Evolutionary conservation across 2,888 invertebrate genomes (phyloP).

Genomic region (Drosophila ochracea): DNA sequence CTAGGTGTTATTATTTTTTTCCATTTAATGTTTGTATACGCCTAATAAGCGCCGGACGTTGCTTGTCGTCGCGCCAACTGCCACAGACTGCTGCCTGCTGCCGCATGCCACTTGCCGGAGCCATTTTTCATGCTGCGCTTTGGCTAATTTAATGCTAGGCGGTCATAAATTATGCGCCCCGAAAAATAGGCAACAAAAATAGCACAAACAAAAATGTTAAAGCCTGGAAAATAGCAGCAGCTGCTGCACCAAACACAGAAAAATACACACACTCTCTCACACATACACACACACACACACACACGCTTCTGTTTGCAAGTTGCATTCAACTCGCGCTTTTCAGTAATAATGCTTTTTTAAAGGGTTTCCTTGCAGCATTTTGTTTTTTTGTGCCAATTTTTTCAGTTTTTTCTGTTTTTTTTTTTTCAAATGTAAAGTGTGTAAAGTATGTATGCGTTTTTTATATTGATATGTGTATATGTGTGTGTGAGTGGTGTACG

Average conservation of each 20-base stretch:
- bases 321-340: constrained; percentile 74
- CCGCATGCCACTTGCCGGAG: constrained; percentile 55
- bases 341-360: constrained; percentile 65
- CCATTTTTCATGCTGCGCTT: constrained; percentile 81
- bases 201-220: constrained; percentile 47
- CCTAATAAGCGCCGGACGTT: constrained; percentile 77
- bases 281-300: constrained; percentile 13
- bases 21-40: constrained; percentile 28
- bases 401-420: constrained; percentile 47
- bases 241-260: constrained; percentile 57
- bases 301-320: constrained; percentile 46
- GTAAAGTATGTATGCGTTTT: constrained; percentile 35
- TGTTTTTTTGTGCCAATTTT: constrained; percentile 62
- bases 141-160: constrained; percentile 79
- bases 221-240: constrained; percentile 75
- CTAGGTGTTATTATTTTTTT: constrained; percentile 10
- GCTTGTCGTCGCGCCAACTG: constrained; percentile 65
- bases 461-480: constrained; percentile 32
- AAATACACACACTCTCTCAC: constrained; percentile 16
- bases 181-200: constrained; percentile 70
- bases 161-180: constrained; percentile 77
- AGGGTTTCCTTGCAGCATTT: constrained; percentile 25
- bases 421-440: constrained; percentile 48
- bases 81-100: constrained; percentile 27
- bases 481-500: constrained; percentile 10